Percentiles rank a stretch among this genome's conserved stretches.
phyloP scores from a whole-genome alignment of 2,113 vertebrate genomes.

The Solea solea region DNA sequence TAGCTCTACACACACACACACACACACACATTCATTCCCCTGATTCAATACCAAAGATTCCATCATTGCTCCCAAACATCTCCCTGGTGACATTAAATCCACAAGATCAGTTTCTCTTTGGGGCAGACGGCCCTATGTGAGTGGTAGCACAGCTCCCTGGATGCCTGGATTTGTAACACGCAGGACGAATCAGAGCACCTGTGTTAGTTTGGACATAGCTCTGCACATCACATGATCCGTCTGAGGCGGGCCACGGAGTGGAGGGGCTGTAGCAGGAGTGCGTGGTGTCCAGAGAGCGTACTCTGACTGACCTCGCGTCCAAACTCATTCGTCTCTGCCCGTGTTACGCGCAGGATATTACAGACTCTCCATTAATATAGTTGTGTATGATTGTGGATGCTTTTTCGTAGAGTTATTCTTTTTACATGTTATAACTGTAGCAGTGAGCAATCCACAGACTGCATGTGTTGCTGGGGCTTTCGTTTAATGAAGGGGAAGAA shows the following conservation, averaged over 20 bases:
- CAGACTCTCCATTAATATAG: too few relatives aligned
- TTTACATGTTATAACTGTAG: too few relatives aligned
- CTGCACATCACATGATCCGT: conserved; percentile 61
- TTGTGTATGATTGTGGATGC: too few relatives aligned
- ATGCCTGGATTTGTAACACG: conserved; percentile 77
- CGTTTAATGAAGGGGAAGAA: too few relatives aligned
- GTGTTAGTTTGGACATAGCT: conserved; percentile 78
- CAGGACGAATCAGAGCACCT: conserved; percentile 81
- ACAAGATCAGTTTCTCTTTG: conserved; percentile 68
- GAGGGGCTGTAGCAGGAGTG: not conserved
- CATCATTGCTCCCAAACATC: conserved; percentile 63
- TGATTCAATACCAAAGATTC: conserved; percentile 68
- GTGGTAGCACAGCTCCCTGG: conserved; percentile 60
- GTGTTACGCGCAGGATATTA: not conserved
- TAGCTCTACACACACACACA: conserved; percentile 16
- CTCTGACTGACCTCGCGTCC: conserved; percentile 37
- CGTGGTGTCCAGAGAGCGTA: conserved; percentile 29
- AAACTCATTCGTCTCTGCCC: conserved; percentile 52
- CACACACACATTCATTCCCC: conserved; percentile 18
- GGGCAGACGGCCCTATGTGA: conserved; percentile 72
- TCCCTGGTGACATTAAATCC: conserved; percentile 74
- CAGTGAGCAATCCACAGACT: too few relatives aligned
- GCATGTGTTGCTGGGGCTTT: too few relatives aligned
- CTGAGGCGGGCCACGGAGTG: conserved; percentile 12
- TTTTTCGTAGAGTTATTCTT: too few relatives aligned